Conservation (phyloP, 2,797 vertebrate genomes). For the Tarsius wallacei region DNA sequence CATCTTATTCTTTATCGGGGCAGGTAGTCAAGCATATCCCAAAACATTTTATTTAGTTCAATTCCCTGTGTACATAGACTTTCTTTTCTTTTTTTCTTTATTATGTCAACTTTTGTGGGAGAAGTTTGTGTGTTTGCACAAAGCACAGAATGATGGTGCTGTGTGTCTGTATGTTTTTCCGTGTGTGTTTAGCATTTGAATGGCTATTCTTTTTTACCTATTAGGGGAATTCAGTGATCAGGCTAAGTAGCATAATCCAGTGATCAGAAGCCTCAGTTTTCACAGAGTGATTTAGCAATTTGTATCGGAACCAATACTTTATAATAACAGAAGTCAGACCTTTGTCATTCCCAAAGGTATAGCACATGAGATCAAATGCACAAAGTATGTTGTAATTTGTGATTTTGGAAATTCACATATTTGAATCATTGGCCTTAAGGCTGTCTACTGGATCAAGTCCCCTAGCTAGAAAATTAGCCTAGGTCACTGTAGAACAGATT, state of each 20-base stretch:
- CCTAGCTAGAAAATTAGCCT: not conserved
- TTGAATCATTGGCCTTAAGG: slow-evolving; percentile 12
- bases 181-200: slow-evolving; percentile 3
- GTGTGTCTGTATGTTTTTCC: not conserved
- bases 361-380: not conserved
- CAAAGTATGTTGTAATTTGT: not conserved
- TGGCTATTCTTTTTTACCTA: slow-evolving; percentile 27
- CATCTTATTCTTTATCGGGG: slow-evolving; percentile 68
- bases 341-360: slow-evolving; percentile 50
- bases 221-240: not conserved
- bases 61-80: slow-evolving; percentile 20
- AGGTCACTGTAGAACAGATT: not conserved
- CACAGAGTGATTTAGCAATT: slow-evolving; percentile 50
- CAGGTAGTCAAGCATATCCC: slow-evolving; percentile 65
- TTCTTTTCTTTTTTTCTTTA: slow-evolving; percentile 29
- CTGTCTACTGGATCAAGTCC: not conserved
- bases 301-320: slow-evolving; percentile 7
- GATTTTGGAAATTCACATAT: not conserved
- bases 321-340: slow-evolving; percentile 32
- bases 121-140: slow-evolving; percentile 37
- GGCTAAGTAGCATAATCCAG: not conserved
- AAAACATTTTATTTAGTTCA: slow-evolving; percentile 72
- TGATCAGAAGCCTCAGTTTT: not conserved
- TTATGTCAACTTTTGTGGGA: not conserved
- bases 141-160: not conserved